A percentile compares a stretch with the other conserved stretches of the same genome.
These are phyloP conservation scores for Brachypteracias leptosomus DNA, from an alignment of 2,113 vertebrate genomes.

Conservation along the genomic window DNA sequence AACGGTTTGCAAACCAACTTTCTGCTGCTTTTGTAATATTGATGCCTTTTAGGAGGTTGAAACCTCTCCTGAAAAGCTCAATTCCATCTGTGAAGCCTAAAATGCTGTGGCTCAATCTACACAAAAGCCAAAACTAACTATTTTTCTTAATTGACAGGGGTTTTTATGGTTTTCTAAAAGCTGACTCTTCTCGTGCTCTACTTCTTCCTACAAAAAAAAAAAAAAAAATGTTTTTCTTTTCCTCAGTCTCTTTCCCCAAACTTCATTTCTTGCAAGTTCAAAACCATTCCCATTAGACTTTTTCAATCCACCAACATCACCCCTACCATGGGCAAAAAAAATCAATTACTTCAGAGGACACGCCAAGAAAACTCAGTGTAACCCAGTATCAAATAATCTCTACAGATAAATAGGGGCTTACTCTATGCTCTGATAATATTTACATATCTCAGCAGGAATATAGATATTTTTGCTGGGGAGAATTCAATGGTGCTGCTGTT, in stretches of 20 bases:
- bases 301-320: background rate
- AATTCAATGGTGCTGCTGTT: background rate
- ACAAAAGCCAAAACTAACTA: background rate
- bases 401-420: background rate
- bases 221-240: too few relatives aligned
- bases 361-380: background rate
- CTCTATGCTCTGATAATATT: background rate
- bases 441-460: background rate
- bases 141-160: background rate
- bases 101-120: background rate
- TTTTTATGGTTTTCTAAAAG: background rate
- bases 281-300: background rate
- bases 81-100: background rate
- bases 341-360: background rate
- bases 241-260: background rate
- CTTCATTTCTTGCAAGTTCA: background rate
- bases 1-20: conserved; percentile 31
- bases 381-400: background rate
- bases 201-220: background rate
- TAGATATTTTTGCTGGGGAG: background rate
- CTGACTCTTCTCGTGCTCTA: background rate
- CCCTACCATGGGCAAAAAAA: background rate
- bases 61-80: background rate
- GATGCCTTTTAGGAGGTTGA: background rate
- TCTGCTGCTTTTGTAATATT: conserved; percentile 9